Conservation (phyloP, 2,888 invertebrate genomes). For the Ophion slaviceki region DNA sequence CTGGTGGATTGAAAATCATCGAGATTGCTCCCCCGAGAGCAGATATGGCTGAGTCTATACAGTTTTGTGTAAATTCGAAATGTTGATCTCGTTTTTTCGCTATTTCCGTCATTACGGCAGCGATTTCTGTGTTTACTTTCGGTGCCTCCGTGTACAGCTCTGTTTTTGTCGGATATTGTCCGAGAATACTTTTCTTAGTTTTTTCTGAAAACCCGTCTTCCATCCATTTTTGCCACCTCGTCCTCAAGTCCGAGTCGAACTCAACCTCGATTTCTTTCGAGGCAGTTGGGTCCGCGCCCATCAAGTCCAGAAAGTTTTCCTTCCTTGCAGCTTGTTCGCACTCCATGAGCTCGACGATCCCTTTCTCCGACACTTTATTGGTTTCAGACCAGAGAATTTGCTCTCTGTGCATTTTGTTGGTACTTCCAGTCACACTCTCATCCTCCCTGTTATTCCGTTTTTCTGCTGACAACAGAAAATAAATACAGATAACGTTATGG, state of each 20-base stretch:
- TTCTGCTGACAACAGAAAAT: background rate
- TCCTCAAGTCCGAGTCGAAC: slow-evolving; percentile 36
- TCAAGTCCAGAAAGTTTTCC: slow-evolving; percentile 25
- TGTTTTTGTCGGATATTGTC: slow-evolving; percentile 35
- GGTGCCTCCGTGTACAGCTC: slow-evolving; percentile 53
- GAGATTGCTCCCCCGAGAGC: slow-evolving; percentile 49
- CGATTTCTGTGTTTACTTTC: slow-evolving; percentile 54
- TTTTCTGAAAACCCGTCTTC: slow-evolving; percentile 31
- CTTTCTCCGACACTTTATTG: slow-evolving; percentile 8
- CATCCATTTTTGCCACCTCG: slow-evolving; percentile 49
- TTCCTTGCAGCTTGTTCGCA: slow-evolving; percentile 27
- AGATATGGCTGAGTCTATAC: slow-evolving; percentile 52
- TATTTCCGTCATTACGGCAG: slow-evolving; percentile 38
- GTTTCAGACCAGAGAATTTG: slow-evolving; percentile 16
- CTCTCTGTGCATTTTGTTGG: slow-evolving; percentile 10
- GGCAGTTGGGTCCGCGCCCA: slow-evolving; percentile 32
- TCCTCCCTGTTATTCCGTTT: slow-evolving; percentile 7
- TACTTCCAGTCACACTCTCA: background rate
- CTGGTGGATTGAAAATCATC: slow-evolving; percentile 36
- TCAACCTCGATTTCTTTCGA: slow-evolving; percentile 16
- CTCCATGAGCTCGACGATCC: slow-evolving; percentile 1
- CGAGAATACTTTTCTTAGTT: slow-evolving; percentile 25
- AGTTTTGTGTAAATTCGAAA: slow-evolving; percentile 48
- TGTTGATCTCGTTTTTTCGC: slow-evolving; percentile 50
- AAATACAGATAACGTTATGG: background rate